Base-by-base conservation (phyloP, 2,888 invertebrate species). In the Lycia hirtaria region DNA sequence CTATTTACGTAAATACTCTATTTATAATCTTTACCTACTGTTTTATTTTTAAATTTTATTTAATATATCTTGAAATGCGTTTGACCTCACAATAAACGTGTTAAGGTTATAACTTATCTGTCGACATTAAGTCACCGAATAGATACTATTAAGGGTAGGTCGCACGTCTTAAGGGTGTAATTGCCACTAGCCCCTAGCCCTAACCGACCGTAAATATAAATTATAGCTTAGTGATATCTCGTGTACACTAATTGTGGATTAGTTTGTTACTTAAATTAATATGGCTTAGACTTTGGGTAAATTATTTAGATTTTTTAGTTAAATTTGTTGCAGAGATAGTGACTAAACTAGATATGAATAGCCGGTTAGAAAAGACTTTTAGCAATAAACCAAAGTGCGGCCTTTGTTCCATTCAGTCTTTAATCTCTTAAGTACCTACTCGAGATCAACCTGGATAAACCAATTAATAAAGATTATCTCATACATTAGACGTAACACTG, bases 361-460 rank as follows among this genome's bases (percentile, higher is more conserved):
- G 7, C 7, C 22, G 24, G 40, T 40, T 40, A 1, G 3, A n/a
- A 14, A 33, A 40, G 50, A 15, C 7, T 47, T 40, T 37, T n/a
- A 17, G 49, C 64, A 62, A 66, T 64, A 67, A 65, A 67, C 49
- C 62, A 68, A 73, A 69, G 72, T 66, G 63, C 57, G 63, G 62
- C 56, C 70, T 67, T n/a, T n/a, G n/a, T n/a, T n/a, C n/a, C n/a
- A n/a, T 71, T 68, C 78, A 81, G 76, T 81, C 81, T 82, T 80
- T 80, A 83, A 85, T 83, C 83, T 80, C 71, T 75, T 78, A 74
- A 78, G 78, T 73, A 74, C n/a, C n/a, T n/a, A n/a, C 77, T 72
- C 68, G 65, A 62, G 59, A 64, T 67, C 59, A 65, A 65, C 70
- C 67, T 72, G 70, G 73, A 62, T 67, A 67, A 75, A 67, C 74